Conservation (phyloP, 64 coral and sea anemone genomes). For the Cladopsammia gracilis region DNA sequence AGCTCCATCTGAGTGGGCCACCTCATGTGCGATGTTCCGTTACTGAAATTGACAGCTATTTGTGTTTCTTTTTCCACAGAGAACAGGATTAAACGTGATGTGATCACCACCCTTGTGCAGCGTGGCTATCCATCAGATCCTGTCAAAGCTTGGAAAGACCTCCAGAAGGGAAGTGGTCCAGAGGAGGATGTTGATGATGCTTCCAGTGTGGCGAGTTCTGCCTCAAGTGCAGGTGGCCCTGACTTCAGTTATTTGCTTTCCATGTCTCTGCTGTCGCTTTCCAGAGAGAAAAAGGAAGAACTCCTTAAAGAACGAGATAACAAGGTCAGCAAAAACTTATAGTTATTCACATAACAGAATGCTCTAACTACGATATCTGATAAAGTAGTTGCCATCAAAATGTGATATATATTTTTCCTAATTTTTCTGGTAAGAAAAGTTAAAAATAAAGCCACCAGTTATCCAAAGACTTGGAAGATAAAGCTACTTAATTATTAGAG, state of each 20-base stretch:
- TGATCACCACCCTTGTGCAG: slow-evolving; percentile 78
- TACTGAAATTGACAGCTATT: neutral
- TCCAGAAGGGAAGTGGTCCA: slow-evolving; percentile 8
- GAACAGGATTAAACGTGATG: slow-evolving; percentile 82
- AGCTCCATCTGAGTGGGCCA: no score
- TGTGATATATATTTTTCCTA: no score
- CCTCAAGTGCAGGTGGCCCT: slow-evolving; percentile 70
- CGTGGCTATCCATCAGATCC: slow-evolving; percentile 90
- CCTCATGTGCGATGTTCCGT: no score
- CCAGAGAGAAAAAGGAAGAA: slow-evolving; percentile 95
- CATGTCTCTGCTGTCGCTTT: slow-evolving; percentile 87
- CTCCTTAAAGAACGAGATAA: slow-evolving; percentile 90
- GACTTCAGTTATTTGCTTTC: slow-evolving; percentile 91
- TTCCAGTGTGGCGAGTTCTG: slow-evolving; percentile 74
- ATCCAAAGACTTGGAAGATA: no score
- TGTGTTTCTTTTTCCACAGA: slow-evolving; percentile 55
- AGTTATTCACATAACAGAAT: neutral
- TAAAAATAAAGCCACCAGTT: no score
- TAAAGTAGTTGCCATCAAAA: no score
- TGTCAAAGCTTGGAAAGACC: slow-evolving; percentile 88
- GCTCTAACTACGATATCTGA: no score
- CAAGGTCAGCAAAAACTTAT: slow-evolving; percentile 55
- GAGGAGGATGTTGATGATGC: slow-evolving; percentile 73
- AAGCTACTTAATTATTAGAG: no score
- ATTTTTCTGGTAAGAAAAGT: no score